phyloP scores from a whole-genome alignment of 2,113 vertebrate species.

The Edolisoma coerulescens region DNA sequence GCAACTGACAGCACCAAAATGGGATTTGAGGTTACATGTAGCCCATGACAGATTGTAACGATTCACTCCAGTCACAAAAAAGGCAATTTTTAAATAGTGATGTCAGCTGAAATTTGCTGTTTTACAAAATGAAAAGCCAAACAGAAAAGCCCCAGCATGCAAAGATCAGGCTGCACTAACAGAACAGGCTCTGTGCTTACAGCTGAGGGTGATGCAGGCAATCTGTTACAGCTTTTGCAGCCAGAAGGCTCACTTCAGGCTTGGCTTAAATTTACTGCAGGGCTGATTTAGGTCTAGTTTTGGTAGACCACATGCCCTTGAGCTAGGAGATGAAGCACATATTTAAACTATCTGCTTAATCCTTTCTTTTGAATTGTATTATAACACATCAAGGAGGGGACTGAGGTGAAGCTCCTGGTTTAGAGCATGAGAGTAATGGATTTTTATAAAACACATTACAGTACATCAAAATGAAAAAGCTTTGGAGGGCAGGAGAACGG shows the following conservation, averaged over 20 bases:
- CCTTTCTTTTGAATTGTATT: background rate
- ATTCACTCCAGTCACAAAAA: background rate
- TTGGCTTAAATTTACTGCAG: background rate
- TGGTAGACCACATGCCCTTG: background rate
- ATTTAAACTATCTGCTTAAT: background rate
- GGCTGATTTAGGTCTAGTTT: background rate
- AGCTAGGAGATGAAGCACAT: background rate
- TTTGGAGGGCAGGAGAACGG: background rate
- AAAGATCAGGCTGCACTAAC: background rate
- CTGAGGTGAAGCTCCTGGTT: background rate
- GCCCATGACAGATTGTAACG: background rate
- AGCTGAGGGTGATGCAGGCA: background rate
- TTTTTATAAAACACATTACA: background rate
- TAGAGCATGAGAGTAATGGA: background rate
- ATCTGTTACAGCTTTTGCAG: background rate
- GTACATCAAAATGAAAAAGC: background rate
- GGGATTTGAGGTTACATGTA: background rate
- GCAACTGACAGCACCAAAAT: rapidly evolving
- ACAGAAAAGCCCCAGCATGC: background rate
- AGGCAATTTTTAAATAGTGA: background rate
- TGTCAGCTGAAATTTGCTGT: background rate
- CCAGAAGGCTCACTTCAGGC: background rate
- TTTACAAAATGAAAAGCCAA: background rate
- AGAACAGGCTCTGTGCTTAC: background rate
- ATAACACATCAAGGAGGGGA: background rate